Evolutionary conservation across 64 coral and sea anemone genomes (phyloP), one percentile per base, ranked within the genome.

Genomic region (Actinia equina): DNA sequence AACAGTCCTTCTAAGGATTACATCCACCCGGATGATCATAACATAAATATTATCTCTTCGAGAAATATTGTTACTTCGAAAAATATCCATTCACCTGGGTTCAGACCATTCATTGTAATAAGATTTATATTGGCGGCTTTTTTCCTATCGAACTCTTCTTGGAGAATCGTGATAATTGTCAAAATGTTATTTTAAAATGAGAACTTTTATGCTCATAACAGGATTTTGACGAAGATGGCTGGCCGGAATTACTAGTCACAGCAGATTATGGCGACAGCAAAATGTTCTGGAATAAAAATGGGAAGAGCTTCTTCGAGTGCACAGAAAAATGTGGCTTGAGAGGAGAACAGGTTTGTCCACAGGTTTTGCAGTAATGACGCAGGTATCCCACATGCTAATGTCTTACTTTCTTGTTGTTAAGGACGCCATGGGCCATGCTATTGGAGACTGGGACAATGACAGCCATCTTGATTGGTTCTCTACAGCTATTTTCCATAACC

Each of bases 351-450:
- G 95, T 93, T 59, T 14, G 69, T 74, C n/a, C 26, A 74, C 23
- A 74, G 7, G 11, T 18, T 27, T 71, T 13, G 11, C 26, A 71
- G 19, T 8, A n/a, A n/a, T 65, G 13, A 20, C 62, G 4, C 62
- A 65, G 18, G 20, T 65, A n/a, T 60, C 59, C 59, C 59, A 60
- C 18, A 20, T 65, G 22, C 62, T 65, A 80, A 58, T 15, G 4
- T 80, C 7, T 59, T 77, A 54, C 57, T 13, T 19, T 54, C 52
- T 88, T 57, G 13, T 51, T 44, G 9, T 49, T 49, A 49, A 98
- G 95, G 95, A 98, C 90, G 95, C 95, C 18, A 98, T 98, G 95
- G 95, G 95, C 15, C 95, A 98, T 87, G 95, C 95, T 13, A 98
- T 98, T 26, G 95, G 95, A 59, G 95, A 98, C 91, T 98, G 95